Conservation (phyloP, 2,888 invertebrate genomes). For the Machimus atricapillus region DNA sequence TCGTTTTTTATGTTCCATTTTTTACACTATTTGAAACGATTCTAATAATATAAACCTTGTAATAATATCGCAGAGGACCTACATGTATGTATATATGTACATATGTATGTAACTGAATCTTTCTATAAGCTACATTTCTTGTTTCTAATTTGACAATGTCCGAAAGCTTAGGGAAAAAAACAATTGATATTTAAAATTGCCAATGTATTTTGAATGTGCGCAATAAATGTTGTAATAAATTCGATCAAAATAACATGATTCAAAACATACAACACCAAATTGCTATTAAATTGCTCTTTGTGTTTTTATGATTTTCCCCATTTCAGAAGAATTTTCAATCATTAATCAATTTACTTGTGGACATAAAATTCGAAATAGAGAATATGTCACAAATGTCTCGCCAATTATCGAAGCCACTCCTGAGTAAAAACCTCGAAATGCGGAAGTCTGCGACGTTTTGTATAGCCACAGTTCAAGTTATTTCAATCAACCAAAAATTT, state of each 20-base stretch:
- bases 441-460: background rate
- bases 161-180: too few species aligned
- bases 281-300: background rate
- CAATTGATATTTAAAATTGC: too few species aligned
- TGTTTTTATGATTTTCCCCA: background rate
- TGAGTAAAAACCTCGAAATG: background rate
- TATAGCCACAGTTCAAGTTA: background rate
- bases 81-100: too few species aligned
- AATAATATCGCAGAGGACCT: too few species aligned
- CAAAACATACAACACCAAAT: background rate
- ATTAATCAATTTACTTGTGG: background rate
- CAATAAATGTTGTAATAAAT: background rate
- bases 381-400: background rate
- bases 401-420: background rate
- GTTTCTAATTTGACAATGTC: too few species aligned
- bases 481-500: background rate
- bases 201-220: too few species aligned
- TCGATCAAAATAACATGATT: background rate
- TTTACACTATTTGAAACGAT: too few species aligned
- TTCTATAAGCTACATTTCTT: too few species aligned
- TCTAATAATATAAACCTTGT: too few species aligned
- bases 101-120: too few species aligned
- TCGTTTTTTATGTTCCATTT: too few species aligned
- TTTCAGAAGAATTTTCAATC: background rate
- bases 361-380: background rate